Percentiles rank a stretch among this genome's conserved stretches.
phyloP scores from a whole-genome alignment of 2,113 vertebrate genomes.

The Pseudopipra pipra region DNA sequence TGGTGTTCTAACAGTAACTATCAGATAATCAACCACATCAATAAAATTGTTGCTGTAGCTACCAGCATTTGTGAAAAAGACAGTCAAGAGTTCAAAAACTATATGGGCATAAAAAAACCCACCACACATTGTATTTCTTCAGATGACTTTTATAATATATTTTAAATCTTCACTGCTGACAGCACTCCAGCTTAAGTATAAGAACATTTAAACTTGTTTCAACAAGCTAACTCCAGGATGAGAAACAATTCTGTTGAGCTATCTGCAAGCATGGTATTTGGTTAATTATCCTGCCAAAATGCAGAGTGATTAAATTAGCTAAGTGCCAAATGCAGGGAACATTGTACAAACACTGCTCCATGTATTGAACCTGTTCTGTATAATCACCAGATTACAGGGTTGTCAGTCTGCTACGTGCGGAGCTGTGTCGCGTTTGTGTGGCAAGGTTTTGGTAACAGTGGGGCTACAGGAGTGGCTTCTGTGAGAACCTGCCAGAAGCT shows the following conservation, averaged over 20 bases:
- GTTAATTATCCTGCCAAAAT: conserved; percentile 28
- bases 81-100: neutral
- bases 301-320: neutral
- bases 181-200: neutral
- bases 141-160: neutral
- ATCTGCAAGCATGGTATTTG: neutral
- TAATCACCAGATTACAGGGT: neutral
- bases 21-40: neutral
- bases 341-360: neutral
- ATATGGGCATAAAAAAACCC: neutral
- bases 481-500: neutral
- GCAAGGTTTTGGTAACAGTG: neutral
- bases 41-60: neutral
- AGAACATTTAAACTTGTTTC: conserved; percentile 11
- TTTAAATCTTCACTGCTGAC: neutral
- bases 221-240: neutral
- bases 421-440: neutral
- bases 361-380: neutral
- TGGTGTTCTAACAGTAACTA: neutral
- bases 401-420: neutral
- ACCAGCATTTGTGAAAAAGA: neutral
- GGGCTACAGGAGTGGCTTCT: neutral
- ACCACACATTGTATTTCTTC: neutral
- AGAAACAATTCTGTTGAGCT: neutral
- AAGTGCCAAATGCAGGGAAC: neutral